phyloP scores from a whole-genome alignment of 2,888 invertebrate genomes.

The Lasioglossum zephyrum region DNA sequence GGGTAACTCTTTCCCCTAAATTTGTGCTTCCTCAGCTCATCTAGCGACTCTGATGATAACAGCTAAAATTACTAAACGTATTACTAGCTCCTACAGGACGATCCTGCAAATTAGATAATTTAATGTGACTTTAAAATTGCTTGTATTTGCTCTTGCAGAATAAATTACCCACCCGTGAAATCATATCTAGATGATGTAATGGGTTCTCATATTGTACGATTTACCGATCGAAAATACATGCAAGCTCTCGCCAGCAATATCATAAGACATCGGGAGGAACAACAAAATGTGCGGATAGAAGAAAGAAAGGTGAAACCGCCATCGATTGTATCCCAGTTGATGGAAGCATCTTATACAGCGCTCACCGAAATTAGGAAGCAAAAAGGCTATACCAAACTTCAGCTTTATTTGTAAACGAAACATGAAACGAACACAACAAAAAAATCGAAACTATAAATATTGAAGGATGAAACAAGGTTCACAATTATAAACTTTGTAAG shows the following conservation, averaged over 20 bases:
- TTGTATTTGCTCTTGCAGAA: conserved; percentile 84
- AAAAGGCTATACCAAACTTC: conserved; percentile 1
- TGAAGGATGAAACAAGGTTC: neutral
- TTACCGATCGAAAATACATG: conserved; percentile 90
- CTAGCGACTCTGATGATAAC: neutral
- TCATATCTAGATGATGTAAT: conserved; percentile 89
- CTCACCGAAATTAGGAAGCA: neutral
- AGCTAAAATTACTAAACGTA: neutral
- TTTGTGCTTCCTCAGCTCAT: too few relatives aligned
- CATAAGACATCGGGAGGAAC: conserved; percentile 13
- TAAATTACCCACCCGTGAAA: conserved; percentile 88
- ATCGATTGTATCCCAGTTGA: conserved; percentile 33
- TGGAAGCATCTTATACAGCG: conserved; percentile 25
- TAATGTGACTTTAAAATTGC: neutral
- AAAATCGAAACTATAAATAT: neutral
- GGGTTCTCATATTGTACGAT: conserved; percentile 88
- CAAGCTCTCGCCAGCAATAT: conserved; percentile 87
- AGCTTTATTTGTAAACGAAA: conserved; percentile 4
- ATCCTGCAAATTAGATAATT: neutral
- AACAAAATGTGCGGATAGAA: conserved; percentile 52
- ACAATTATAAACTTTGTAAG: neutral
- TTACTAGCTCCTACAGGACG: neutral
- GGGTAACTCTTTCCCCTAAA: too few relatives aligned
- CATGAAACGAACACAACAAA: neutral
- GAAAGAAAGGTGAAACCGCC: conserved; percentile 38